phyloP scores from a whole-genome alignment of 2,888 invertebrate species.

The Dolomedes plantarius region DNA sequence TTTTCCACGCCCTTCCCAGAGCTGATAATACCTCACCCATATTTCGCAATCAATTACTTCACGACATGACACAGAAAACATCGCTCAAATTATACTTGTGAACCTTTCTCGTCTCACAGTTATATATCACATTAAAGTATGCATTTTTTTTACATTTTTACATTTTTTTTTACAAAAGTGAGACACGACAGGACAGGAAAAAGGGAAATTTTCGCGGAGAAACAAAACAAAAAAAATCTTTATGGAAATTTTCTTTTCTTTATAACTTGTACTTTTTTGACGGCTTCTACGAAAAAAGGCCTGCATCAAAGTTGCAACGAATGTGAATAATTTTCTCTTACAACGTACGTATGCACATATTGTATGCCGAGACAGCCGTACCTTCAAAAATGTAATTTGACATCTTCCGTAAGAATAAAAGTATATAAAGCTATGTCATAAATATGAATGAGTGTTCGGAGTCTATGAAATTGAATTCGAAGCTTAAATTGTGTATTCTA shows the following conservation, averaged over 20 bases:
- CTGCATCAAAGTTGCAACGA: neutral
- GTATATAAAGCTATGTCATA: neutral
- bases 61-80: too few species aligned
- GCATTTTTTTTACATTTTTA: too few species aligned
- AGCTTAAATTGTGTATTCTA: constrained; percentile 12
- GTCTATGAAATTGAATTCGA: constrained; percentile 16
- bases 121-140: too few species aligned
- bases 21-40: too few species aligned
- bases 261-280: neutral
- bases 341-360: neutral
- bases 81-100: too few species aligned
- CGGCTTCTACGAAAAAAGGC: neutral
- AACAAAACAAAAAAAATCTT: too few species aligned
- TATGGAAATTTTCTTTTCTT: neutral
- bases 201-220: too few species aligned
- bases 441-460: neutral
- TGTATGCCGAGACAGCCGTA: neutral
- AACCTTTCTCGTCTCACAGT: too few species aligned
- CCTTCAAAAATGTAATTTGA: constrained; percentile 7
- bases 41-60: too few species aligned
- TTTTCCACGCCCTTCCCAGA: too few species aligned
- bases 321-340: neutral
- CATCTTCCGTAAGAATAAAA: constrained; percentile 11
- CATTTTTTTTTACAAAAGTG: too few species aligned
- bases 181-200: too few species aligned